Base-by-base conservation (phyloP, 2,888 invertebrate species). In the Melanostoma mellinum region DNA sequence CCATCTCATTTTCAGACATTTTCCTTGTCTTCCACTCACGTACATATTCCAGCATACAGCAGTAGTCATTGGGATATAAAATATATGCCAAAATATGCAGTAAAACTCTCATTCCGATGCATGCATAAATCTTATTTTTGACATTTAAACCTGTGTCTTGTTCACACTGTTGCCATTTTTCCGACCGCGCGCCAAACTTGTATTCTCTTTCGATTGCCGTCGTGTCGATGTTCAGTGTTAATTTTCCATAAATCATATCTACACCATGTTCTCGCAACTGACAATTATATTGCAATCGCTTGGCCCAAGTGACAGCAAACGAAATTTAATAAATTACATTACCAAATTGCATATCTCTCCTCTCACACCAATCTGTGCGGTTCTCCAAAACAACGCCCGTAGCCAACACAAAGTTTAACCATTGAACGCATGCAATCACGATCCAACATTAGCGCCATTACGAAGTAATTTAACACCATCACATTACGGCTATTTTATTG, bases 401-500 rank as follows among this genome's bases (percentile, higher is more conserved):
- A 73, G 68, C 71, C 40, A 53, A 48, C n/a, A 20, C 20, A 20
- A 20, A 38, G 42, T 35, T 63, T 55, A 32, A 55, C 4, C 58
- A 53, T 36, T 50, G 6, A 53, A 71, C 40, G 48, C 52, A 73
- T 67, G 82, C 78, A 82, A 77, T 78, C 82, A 61, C 50, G 55
- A 63, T 53, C 61, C 55, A 63, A 35, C 68, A 78, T 73, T 82
- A 82, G 78, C 72, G 68, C 55, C 52, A 78, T 82, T 78, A 82
- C 73, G 40, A 78, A 78, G 78, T 78, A 77, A 82, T 82, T 82
- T 78, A 82, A 82, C 82, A 78, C 78, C 78, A 73, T 82, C 78
- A 58, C 63, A 82, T 82, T 68, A 77, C 68, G 68, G 68, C 61
- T 73, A 69, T 73, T 78, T 82, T 73, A 82, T 72, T 63, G 81